Base-by-base conservation (phyloP, 2,797 vertebrate species). In the Coregonus ussuriensis region DNA sequence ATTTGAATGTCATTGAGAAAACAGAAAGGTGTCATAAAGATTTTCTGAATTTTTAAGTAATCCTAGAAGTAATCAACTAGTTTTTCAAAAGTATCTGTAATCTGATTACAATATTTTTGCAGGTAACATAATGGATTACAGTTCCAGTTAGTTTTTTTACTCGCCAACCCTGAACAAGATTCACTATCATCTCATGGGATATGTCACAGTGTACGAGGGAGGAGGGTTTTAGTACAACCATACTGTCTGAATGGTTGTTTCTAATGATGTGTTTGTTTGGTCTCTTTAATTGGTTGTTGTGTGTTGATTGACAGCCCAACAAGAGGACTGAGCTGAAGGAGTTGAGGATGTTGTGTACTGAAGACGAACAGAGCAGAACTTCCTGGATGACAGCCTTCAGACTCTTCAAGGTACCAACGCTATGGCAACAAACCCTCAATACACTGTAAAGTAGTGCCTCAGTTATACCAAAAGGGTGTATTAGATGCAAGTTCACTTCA, bases 341-440 rank as follows among this genome's bases (percentile, higher is more conserved):
- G 77, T 82, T 99, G 91, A 93, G 97, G 81, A 92, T 99, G 88
- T 89, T 99, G 76, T 99, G 98, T 88, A 96, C 97, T 0, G 98
- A 99, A 79, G 98, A 99, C 0, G 98, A 99, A 76, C 97, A 98
- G 87, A 95, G 94, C 88, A 93, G 96, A 68, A 95, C 93, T 0
- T 99, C 97, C 90, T 99, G 98, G 98, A 96, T 98, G 93, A 98
- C 96, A 0, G 97, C 97, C 0, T 98, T 98, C 91, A 91, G 98
- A 59, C 72, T 73, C 29, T 73, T 73, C 53, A 73, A 73, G 72
- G 72, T 73, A 73, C 6, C 9, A 29, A 4, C 15, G 18, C 31
- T 31, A 73, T 59, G 33, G 6, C 47, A 29, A 71, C 47, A 53
- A 47, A 6, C 41, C 69, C 21, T 47, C 53, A 54, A 54, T 54